Percentiles rank a stretch among this genome's conserved stretches.
Conservation (phyloP, 2,888 invertebrate species). For the Eupithecia centaureata region DNA sequence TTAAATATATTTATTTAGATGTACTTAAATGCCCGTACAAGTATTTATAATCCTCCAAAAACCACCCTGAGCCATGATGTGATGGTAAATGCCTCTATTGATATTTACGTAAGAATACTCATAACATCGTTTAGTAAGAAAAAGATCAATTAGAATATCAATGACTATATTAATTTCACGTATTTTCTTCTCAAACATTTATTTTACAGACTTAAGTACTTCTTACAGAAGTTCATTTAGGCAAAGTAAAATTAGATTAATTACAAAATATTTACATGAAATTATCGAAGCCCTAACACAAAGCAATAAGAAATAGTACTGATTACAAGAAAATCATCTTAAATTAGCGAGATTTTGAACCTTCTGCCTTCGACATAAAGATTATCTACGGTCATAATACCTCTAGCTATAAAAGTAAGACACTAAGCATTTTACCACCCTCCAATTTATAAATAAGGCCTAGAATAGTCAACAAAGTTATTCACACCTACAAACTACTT, state of each 20-base stretch:
- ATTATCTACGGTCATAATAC: background rate
- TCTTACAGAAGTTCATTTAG: background rate
- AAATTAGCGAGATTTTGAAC: constrained; percentile 1
- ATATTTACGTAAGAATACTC: background rate
- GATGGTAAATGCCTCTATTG: background rate
- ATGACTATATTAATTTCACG: background rate
- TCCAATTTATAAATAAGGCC: constrained; percentile 21
- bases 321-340: background rate
- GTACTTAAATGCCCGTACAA: background rate
- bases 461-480: constrained; percentile 16
- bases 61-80: background rate
- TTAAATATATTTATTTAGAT: too few species aligned
- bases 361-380: constrained; percentile 8
- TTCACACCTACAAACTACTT: constrained; percentile 19
- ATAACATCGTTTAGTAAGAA: background rate
- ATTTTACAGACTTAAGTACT: background rate
- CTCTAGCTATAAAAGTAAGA: constrained; percentile 7
- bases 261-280: constrained; percentile 4
- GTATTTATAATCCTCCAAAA: background rate
- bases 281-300: background rate
- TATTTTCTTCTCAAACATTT: background rate
- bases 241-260: background rate
- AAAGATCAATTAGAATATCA: background rate
- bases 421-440: constrained; percentile 7
- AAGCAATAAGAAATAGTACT: constrained; percentile 5